Evolutionary conservation across 2,113 vertebrate genomes (phyloP), one percentile per base, ranked within the genome.

Genomic region (Drymodes brunneopygia): DNA sequence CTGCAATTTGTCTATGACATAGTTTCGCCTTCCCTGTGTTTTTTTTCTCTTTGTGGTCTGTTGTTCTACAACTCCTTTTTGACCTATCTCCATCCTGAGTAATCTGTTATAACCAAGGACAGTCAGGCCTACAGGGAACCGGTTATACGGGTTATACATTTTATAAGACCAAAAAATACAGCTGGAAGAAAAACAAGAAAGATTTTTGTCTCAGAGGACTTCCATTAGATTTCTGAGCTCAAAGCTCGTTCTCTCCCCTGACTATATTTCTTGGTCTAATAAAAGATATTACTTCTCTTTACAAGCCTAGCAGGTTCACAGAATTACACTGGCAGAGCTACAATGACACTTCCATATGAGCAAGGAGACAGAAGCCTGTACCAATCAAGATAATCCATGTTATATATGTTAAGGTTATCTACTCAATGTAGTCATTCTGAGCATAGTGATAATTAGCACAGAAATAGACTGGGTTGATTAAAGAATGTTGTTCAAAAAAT

Each of bases 211-310:
- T 92, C 85, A 57, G 81, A 82, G 71, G 88, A 42, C 45, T 92
- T 96, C 75, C 74, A 82, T 95, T 93, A 92, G 88, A 94, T 92
- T 85, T 93, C 74, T 86, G 82, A 90, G 57, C 66, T 78, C 85
- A 92, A 82, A 95, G 81, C 81, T 94, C 61, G 0, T 69, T 94
- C 79, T 93, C 20, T 96, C 20, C 66, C 66, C 38, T 60, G 70
- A 56, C 94, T 93, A 1, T 92, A 65, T 92, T 66, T 93, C 53
- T 90, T 72, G 48, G 85, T 88, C 85, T 90, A 87, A 88, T 90
- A 92, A 90, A 93, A 75, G 57, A 69, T 88, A 94, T 53, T 92
- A 69, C 66, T 93, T 80, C 57, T 82, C 28, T 72, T 45, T 93
- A 31, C 48, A 85, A 92, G 62, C 74, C 48, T 75, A 60, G 15